Conservation (phyloP, 64 coral and sea anemone genomes). For the Dendrophyllia cribrosa region DNA sequence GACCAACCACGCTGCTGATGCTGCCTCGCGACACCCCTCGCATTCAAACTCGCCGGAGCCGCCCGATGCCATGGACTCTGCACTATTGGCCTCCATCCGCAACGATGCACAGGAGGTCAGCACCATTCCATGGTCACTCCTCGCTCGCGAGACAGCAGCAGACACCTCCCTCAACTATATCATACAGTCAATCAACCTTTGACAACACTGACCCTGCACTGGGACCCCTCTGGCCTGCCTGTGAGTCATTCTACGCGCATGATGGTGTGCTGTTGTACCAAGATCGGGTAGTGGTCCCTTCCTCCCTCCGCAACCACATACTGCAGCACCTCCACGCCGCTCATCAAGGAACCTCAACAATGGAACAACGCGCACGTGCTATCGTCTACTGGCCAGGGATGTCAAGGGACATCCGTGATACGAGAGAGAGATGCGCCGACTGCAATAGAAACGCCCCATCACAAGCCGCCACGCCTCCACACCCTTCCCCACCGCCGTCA, state of each 20-base stretch:
- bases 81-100: conserved; percentile 12
- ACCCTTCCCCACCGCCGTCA: too few relatives aligned
- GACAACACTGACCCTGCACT: neutral
- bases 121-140: conserved; percentile 24
- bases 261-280: neutral
- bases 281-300: neutral
- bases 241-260: neutral
- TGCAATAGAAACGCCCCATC: too few relatives aligned
- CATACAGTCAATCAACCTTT: conserved; percentile 4
- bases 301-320: neutral
- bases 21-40: too few relatives aligned
- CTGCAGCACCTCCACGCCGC: conserved; percentile 25
- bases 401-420: conserved; percentile 30
- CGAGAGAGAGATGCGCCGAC: too few relatives aligned
- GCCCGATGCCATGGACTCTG: neutral
- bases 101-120: conserved; percentile 9
- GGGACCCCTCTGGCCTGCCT: neutral
- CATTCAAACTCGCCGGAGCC: too few relatives aligned
- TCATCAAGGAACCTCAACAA: too few relatives aligned
- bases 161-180: conserved; percentile 10
- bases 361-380: too few relatives aligned
- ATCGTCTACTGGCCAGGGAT: too few relatives aligned
- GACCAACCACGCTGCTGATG: conserved; percentile 28
- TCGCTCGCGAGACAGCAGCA: conserved; percentile 32
- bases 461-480: too few relatives aligned